Evolutionary conservation across 2,888 invertebrate species (phyloP).

Genomic region (Melipona bicolor): DNA sequence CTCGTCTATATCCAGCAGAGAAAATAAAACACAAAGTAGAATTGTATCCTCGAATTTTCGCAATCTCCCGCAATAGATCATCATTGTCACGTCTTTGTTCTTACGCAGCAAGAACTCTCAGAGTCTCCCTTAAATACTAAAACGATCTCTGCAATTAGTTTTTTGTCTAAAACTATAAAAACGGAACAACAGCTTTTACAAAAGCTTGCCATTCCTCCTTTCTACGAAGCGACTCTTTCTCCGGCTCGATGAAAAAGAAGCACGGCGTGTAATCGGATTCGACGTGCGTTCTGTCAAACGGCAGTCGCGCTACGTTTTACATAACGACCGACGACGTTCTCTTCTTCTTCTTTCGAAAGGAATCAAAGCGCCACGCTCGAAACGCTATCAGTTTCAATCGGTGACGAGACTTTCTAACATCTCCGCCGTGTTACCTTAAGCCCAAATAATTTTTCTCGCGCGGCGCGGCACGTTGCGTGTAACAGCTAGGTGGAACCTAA

Average conservation of each 20-base stretch:
- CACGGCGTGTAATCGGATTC: conserved; percentile 27
- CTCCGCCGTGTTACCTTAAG: conserved; percentile 16
- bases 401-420: conserved; percentile 35
- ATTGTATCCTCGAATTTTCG: too few species aligned
- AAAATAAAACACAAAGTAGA: too few species aligned
- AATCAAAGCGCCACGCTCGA: conserved; percentile 37
- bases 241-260: background rate
- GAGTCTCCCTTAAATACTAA: background rate
- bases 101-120: too few species aligned
- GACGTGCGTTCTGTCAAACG: conserved; percentile 19
- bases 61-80: too few species aligned
- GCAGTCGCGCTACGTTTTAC: conserved; percentile 29
- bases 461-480: conserved; percentile 38
- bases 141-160: background rate
- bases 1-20: too few species aligned
- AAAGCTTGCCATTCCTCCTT: background rate
- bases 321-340: conserved; percentile 24
- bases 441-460: conserved; percentile 29
- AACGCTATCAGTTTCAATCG: conserved; percentile 17
- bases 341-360: conserved; percentile 15
- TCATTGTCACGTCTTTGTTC: background rate
- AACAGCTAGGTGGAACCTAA: conserved; percentile 44
- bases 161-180: too few species aligned
- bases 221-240: background rate
- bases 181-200: too few species aligned